Evolutionary conservation across 2,888 invertebrate species (phyloP), one percentile per base, ranked within the genome.

Genomic region (Drosophila percnosoma): DNA sequence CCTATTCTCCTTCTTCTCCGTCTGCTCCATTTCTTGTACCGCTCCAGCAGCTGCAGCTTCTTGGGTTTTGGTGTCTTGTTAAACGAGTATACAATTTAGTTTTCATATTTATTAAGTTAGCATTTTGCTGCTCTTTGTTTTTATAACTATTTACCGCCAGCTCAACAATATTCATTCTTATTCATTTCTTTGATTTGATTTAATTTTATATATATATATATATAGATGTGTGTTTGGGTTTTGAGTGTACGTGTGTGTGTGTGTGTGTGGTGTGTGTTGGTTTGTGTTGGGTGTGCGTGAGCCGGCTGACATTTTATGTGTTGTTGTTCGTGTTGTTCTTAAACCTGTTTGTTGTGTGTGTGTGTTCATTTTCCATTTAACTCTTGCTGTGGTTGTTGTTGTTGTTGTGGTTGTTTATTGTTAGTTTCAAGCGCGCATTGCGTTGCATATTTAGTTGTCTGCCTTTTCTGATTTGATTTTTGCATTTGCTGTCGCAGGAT

Each of bases 401-500:
- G 29, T 27, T 49, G 18, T 33, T 67, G 64, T 66, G 76, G 71
- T 75, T 79, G 71, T 73, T 75, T 69, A 61, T 76, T 68, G 29
- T 67, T 82, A 68, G 73, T 83, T 74, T 75, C 82, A 63, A 75
- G 81, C 85, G 87, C 84, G 71, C 75, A 58, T 78, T 71, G 85
- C 82, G 73, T 89, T 73, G 68, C 60, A 69, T 68, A 68, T 83
- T 91, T 91, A 92, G 84, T 91, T 92, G 63, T 91, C 91, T 76
- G 82, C 77, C 78, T 82, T 91, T 5, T 91, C 91, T 54, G 54
- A 62, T 90, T 91, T 92, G 61, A 78, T 81, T 90, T 92, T 91
- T 83, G 87, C 81, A 90, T 86, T 91, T 78, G 89, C 85, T 82
- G 89, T 83, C 86, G 88, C 90, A 85, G 92, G 88, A 87, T 92